Evolutionary conservation across 1,140 invertebrate species (phyloP).

Genomic region (Leucophenga varia): DNA sequence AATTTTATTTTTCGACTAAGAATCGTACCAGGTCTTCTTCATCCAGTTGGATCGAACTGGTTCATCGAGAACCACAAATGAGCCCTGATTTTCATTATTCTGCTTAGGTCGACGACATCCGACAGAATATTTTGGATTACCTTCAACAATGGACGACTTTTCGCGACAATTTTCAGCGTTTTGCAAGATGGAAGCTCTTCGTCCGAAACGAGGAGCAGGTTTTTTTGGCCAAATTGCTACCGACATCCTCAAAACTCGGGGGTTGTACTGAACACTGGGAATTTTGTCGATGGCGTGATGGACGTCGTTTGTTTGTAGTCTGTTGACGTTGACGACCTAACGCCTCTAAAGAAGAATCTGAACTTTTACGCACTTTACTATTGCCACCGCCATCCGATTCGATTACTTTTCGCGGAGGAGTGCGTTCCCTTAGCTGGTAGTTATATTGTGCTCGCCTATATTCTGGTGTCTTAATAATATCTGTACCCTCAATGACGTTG

Average conservation of each 20-base stretch:
- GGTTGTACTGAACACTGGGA: slow-evolving; percentile 1
- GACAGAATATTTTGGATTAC: slow-evolving; percentile 45
- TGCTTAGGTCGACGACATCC: slow-evolving; percentile 28
- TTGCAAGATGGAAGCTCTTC: slow-evolving; percentile 39
- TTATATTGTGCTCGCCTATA: slow-evolving; percentile 45
- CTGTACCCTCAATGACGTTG: slow-evolving; percentile 7
- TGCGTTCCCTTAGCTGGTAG: slow-evolving; percentile 44
- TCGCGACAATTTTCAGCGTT: slow-evolving; percentile 40
- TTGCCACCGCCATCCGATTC: neutral
- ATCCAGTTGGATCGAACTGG: slow-evolving; percentile 52
- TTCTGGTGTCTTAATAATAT: slow-evolving; percentile 42
- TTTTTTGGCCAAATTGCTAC: slow-evolving; percentile 28
- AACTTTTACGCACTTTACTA: slow-evolving; percentile 29
- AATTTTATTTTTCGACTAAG: slow-evolving; percentile 16
- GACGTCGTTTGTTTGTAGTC: slow-evolving; percentile 23
- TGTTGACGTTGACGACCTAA: slow-evolving; percentile 10
- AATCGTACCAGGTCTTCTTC: slow-evolving; percentile 53
- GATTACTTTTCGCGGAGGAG: slow-evolving; percentile 5
- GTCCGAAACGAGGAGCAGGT: slow-evolving; percentile 35
- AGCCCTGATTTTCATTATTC: slow-evolving; percentile 20
- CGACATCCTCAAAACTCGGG: slow-evolving; percentile 32
- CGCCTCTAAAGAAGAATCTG: slow-evolving; percentile 33
- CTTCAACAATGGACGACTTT: slow-evolving; percentile 46
- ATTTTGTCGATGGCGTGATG: slow-evolving; percentile 26
- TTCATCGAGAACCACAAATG: slow-evolving; percentile 49